These are phyloP conservation scores for Apomyelois bistriatella DNA, from an alignment of 2,888 invertebrate genomes.

Conservation along the genomic window DNA sequence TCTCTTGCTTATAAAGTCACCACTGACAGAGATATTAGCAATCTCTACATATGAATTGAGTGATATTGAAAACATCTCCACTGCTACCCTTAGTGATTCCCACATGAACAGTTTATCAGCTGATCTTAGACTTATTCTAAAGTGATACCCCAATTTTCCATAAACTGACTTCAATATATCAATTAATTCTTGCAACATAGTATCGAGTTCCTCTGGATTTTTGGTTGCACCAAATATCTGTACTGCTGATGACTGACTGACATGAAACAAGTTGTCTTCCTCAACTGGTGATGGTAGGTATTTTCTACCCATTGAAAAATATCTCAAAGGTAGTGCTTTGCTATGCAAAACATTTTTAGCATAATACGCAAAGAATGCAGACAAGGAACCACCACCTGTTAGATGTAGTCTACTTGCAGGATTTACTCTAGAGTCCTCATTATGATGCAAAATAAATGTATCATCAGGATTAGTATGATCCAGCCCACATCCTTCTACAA, in stretches of 20 bases:
- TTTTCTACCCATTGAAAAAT: conserved; percentile 85
- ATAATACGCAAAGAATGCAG: conserved; percentile 86
- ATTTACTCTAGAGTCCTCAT: conserved; percentile 73
- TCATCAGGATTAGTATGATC: conserved; percentile 75
- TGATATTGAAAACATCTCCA: conserved; percentile 87
- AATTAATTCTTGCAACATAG: conserved; percentile 78
- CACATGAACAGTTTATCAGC: conserved; percentile 81
- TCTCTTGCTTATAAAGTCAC: conserved; percentile 88
- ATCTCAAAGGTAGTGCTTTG: conserved; percentile 83
- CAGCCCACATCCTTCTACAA: conserved; percentile 86
- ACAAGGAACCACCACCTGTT: conserved; percentile 86
- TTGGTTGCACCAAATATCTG: conserved; percentile 82
- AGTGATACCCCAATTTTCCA: conserved; percentile 83
- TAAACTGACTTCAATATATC: conserved; percentile 80
- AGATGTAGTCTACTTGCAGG: conserved; percentile 84
- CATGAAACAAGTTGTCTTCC: conserved; percentile 81
- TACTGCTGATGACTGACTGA: conserved; percentile 84
- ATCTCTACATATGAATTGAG: conserved; percentile 84
- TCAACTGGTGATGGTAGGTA: conserved; percentile 75
- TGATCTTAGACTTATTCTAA: conserved; percentile 81
- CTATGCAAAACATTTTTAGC: conserved; percentile 83
- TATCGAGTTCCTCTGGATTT: conserved; percentile 66
- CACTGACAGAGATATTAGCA: conserved; percentile 85
- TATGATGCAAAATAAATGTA: conserved; percentile 81
- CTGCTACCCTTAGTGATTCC: conserved; percentile 84